phyloP scores from a whole-genome alignment of 2,113 vertebrate species.

The Hydrochoerus hydrochaeris region DNA sequence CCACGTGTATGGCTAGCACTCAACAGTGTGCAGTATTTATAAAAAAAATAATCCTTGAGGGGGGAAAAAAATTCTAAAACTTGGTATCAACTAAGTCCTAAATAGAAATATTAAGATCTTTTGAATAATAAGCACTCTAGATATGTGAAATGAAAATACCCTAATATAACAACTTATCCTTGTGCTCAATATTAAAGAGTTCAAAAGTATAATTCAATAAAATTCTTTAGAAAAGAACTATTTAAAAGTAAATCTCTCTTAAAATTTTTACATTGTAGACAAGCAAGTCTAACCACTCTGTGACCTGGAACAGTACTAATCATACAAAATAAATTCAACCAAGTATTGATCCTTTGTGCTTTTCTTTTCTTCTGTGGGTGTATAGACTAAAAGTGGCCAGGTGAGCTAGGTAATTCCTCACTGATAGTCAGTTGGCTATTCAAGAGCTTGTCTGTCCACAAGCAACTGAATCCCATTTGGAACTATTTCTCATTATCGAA shows the following conservation, averaged over 20 bases:
- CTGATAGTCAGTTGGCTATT: constrained; percentile 20
- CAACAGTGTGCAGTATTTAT: constrained; percentile 1
- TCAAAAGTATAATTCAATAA: background rate
- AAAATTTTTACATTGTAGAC: constrained; percentile 3
- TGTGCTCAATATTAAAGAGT: background rate
- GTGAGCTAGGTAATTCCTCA: background rate
- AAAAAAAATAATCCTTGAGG: constrained; percentile 30
- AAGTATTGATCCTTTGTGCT: background rate
- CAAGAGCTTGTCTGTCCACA: constrained; percentile 48
- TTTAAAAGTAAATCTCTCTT: constrained; percentile 27
- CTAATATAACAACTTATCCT: constrained; percentile 41
- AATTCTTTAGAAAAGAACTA: constrained; percentile 26
- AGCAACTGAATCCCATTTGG: constrained; percentile 55
- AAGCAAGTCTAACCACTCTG: background rate
- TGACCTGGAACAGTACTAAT: background rate
- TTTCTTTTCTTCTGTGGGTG: background rate
- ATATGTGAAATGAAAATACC: constrained; percentile 40
- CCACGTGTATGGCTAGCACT: background rate
- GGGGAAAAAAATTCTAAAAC: constrained; percentile 52
- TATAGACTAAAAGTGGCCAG: background rate
- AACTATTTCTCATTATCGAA: constrained; percentile 66
- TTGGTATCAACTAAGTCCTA: constrained; percentile 8
- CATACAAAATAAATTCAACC: constrained; percentile 33
- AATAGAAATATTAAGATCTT: constrained; percentile 26
- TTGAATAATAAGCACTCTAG: constrained; percentile 52